A percentile compares a stretch with the other conserved stretches of the same genome.
These are phyloP conservation scores for Melinopterus prodromus DNA, from an alignment of 2,888 invertebrate genomes.

Conservation along the genomic window DNA sequence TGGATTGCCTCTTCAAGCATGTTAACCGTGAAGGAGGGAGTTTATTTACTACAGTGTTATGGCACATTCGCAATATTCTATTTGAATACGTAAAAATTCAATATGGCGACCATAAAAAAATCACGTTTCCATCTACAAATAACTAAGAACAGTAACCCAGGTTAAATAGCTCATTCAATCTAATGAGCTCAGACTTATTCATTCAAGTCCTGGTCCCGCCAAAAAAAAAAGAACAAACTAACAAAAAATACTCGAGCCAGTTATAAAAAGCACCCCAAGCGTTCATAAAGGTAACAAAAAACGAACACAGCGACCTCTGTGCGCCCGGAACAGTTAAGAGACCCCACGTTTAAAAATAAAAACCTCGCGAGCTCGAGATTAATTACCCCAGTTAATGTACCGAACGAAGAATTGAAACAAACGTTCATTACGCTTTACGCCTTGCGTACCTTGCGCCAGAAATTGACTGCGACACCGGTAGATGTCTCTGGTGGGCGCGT, in stretches of 20 bases:
- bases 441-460: slow-evolving; percentile 11
- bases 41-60: too few species aligned
- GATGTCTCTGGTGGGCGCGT: slow-evolving; percentile 46
- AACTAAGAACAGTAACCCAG: background rate
- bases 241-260: background rate
- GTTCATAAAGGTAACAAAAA: slow-evolving; percentile 23
- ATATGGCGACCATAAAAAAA: too few species aligned
- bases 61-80: too few species aligned
- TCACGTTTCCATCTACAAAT: background rate
- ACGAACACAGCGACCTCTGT: background rate
- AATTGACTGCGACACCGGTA: slow-evolving; percentile 33
- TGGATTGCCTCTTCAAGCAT: too few species aligned
- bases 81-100: too few species aligned
- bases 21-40: too few species aligned
- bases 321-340: background rate
- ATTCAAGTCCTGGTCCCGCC: background rate
- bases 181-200: background rate
- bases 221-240: background rate
- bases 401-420: slow-evolving; percentile 32
- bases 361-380: slow-evolving; percentile 12
- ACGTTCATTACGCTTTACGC: slow-evolving; percentile 41
- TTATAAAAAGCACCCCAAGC: slow-evolving; percentile 5
- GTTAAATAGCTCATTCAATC: background rate
- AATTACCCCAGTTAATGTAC: slow-evolving; percentile 31
- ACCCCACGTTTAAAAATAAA: background rate